Evolutionary conservation across 2,888 invertebrate species (phyloP), one percentile per base, ranked within the genome.

Genomic region (Acanthopleura granulata): DNA sequence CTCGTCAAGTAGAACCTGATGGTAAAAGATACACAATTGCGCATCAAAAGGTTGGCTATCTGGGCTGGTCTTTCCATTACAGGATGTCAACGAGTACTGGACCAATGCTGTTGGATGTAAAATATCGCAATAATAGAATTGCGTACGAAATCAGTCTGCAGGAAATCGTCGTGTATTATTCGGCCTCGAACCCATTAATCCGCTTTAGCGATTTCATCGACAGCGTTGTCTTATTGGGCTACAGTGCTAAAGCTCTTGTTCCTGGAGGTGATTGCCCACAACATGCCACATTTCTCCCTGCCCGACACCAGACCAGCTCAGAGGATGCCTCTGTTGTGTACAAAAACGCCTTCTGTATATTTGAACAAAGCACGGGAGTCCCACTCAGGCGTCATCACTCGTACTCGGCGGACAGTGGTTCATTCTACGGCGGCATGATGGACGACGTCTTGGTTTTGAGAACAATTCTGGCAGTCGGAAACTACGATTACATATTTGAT

Each of bases 121-220:
- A 75, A 12, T 83, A 76, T 72, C 29, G 66, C 0, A 74, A 75
- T 18, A 77, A 79, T 27, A 61, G 80, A 27, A 75, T 83, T 14
- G 78, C 80, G 9, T 83, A 82, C 71, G 83, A 83, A 70, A 76
- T 83, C 4, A 76, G 82, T 29, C 76, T 82, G 1, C 80, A 80
- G 66, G 82, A 82, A 62, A 72, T 80, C 1, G 70, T 61, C 4
- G 77, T 77, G 1, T 61, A 79, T n/a, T 81, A 82, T 74, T 75
- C 80, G 16, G 81, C 80, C 3, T 29, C 51, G 27, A 73, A 74
- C 4, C 77, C 78, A 0, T 25, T 66, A 22, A 51, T 57, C 49
- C 62, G 40, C 16, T 72, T 72, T 62, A 49, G 76, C n/a, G 49
- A 74, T 50, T 80, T 73, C 29, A 12, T 77, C 15, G 79, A 81